phyloP scores from a whole-genome alignment of 2,113 vertebrate genomes.

The Aldabrachelys gigantea region DNA sequence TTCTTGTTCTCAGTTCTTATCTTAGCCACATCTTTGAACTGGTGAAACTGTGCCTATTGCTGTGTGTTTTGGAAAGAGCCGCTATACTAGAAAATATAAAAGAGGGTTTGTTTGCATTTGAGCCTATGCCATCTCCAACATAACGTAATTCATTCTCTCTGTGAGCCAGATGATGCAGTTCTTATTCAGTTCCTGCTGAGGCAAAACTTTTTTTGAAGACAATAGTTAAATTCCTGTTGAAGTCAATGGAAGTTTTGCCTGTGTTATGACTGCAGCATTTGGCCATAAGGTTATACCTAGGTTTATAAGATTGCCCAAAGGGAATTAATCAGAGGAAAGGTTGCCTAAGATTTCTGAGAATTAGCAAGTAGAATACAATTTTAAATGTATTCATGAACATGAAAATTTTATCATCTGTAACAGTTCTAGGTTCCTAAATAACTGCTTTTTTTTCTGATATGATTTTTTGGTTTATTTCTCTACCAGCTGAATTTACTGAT shows the following conservation, averaged over 20 bases:
- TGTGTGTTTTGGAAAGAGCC: not conserved
- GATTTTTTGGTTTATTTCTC: constrained; percentile 13
- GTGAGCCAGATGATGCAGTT: constrained; percentile 21
- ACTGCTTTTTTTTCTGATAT: not conserved
- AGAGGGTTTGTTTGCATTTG: constrained; percentile 14
- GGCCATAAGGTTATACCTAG: constrained; percentile 1
- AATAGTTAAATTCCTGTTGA: constrained; percentile 36
- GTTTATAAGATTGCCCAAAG: not conserved
- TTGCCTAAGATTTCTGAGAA: not conserved
- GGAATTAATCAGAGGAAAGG: not conserved
- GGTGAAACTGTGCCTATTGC: not conserved
- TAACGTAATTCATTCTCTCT: constrained; percentile 43
- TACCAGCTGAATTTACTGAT: constrained; percentile 90
- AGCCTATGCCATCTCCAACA: constrained; percentile 37
- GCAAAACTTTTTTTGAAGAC: constrained; percentile 39
- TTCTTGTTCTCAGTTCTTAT: not conserved
- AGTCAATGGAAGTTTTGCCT: constrained; percentile 39
- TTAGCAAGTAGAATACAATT: not conserved
- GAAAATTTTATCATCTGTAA: not conserved
- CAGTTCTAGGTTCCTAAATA: not conserved
- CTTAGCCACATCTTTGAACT: constrained; percentile 6
- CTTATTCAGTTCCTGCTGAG: constrained; percentile 15
- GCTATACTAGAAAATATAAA: not conserved
- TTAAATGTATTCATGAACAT: not conserved
- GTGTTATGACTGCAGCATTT: constrained; percentile 21